Evolutionary conservation across 2,797 vertebrate genomes (phyloP), one percentile per base, ranked within the genome.

Genomic region (Danio jaintianensis): DNA sequence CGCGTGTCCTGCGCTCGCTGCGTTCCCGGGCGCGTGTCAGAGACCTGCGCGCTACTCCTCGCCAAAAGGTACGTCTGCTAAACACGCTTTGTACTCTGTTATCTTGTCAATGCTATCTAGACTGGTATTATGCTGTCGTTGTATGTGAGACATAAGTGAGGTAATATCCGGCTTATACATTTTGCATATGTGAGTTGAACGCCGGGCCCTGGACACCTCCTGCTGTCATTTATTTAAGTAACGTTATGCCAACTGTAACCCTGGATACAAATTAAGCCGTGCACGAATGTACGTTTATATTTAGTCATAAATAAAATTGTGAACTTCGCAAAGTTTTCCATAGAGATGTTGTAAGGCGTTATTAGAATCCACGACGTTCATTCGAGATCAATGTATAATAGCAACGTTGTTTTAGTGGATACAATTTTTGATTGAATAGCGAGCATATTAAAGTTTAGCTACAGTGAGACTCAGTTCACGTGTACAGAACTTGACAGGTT

Each of bases 181-280:
- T 38, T 52, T 42, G 47, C 29, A 29, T 40, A 42, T 42, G 4
- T 53, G 38, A 63, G 47, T 48, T 75, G 73, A 29, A 50, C 29
- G 59, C 18, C 13, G 29, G 47, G 29, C 29, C 36, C n/a, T 43
- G 18, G 12, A 53, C 48, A 61, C 61, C 18, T 29, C 61, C 12
- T 29, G 74, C 48, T 76, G 38, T 75, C 74, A 74, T 48, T 48
- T 48, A 74, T 48, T 48, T 48, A 0, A 62, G 3, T 38, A n/a
- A n/a, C n/a, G n/a, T n/a, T n/a, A 29, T 61, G 72, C 11, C 43
- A 43, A 11, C 40, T 36, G 8, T 72, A 53, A 42, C n/a, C 1
- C 7, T 68, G 38, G n/a, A 63, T 36, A 7, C n/a, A 52, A 15
- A 52, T 13, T 2, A 40, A 75, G 9, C 45, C n/a, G 1, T 42